Percentiles rank a stretch among this genome's conserved stretches.
Evolutionary conservation across 2,888 invertebrate genomes (phyloP).

Genomic region (Plebejus melissa): DNA sequence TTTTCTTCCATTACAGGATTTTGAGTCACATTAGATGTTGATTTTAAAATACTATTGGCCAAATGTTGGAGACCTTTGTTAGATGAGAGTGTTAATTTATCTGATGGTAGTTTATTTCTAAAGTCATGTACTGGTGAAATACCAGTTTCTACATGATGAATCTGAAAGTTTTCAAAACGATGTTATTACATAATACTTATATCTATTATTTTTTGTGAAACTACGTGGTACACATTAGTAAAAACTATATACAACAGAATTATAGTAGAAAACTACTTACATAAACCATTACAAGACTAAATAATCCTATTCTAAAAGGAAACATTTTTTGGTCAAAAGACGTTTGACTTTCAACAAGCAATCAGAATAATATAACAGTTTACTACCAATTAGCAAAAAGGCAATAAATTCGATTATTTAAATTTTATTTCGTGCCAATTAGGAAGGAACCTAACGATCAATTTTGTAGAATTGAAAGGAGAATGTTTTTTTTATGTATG

Average conservation of each 20-base stretch:
- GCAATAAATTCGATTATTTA: background rate
- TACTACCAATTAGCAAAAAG: background rate
- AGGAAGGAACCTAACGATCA: background rate
- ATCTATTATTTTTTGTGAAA: background rate
- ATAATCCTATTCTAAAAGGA: background rate
- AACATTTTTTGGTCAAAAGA: background rate
- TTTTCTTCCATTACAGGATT: conserved; percentile 67
- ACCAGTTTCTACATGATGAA: conserved; percentile 48
- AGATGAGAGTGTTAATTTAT: conserved; percentile 53
- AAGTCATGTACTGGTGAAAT: conserved; percentile 69
- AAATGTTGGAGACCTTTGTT: conserved; percentile 62
- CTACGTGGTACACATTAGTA: background rate
- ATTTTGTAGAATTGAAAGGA: background rate
- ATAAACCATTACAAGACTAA: background rate
- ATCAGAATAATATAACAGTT: background rate
- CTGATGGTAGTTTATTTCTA: conserved; percentile 48
- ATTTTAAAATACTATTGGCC: conserved; percentile 57
- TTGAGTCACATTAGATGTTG: conserved; percentile 66
- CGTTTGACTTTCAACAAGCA: conserved; percentile 1
- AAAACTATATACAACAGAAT: background rate
- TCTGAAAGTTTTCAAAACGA: conserved; percentile 43
- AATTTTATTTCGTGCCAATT: background rate
- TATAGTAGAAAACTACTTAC: background rate
- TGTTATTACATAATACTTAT: background rate
- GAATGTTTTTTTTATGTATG: too few species aligned